Conservation (phyloP, 2,113 vertebrate species). For the Tauraco erythrolophus region DNA sequence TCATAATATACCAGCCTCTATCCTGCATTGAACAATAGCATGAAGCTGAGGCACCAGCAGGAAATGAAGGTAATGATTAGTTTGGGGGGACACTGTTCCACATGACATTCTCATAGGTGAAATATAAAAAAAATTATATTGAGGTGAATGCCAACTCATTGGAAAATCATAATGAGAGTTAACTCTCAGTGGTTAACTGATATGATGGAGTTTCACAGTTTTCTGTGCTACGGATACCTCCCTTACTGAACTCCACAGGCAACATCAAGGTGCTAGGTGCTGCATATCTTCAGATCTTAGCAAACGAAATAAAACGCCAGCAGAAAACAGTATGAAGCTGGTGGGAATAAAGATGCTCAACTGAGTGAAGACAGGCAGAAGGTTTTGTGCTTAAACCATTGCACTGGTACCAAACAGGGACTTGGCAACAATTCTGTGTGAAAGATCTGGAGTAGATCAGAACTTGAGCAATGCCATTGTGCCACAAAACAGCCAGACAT, state of each 20-base stretch:
- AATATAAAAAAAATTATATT: background rate
- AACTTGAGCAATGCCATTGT: background rate
- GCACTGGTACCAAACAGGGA: background rate
- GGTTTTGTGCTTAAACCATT: background rate
- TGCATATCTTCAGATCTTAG: background rate
- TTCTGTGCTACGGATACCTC: background rate
- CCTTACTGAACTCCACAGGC: background rate
- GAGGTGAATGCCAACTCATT: background rate
- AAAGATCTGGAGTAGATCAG: background rate
- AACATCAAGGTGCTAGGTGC: background rate
- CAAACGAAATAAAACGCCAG: background rate
- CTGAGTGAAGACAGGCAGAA: background rate
- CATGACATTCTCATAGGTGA: background rate
- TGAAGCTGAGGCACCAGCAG: rapidly evolving
- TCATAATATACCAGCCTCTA: rapidly evolving
- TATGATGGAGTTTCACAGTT: background rate
- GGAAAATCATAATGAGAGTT: background rate
- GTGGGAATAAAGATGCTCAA: background rate
- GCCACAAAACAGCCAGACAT: background rate
- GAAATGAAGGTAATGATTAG: background rate
- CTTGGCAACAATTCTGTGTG: background rate
- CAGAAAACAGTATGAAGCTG: background rate
- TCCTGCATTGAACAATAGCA: background rate
- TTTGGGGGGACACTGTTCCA: background rate
- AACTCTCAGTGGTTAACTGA: background rate